Conservation (phyloP, 2,113 vertebrate species). For the Tetraodon nigroviridis region DNA sequence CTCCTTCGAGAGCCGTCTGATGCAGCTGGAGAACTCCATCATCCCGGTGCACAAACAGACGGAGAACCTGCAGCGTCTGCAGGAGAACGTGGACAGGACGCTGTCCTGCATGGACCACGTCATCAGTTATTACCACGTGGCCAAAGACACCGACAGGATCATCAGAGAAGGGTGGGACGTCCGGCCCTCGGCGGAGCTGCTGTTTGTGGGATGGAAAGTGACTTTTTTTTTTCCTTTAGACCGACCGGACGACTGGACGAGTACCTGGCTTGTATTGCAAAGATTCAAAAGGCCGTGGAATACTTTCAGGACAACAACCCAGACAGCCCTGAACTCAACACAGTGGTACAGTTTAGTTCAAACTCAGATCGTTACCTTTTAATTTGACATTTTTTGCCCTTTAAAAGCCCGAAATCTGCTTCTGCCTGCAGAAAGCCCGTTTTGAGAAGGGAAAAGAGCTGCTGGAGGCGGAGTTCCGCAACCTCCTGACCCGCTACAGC, state of each 20-base stretch:
- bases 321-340: slow-evolving; percentile 94
- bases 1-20: slow-evolving; percentile 94
- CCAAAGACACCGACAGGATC: slow-evolving; percentile 92
- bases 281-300: slow-evolving; percentile 97
- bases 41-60: slow-evolving; percentile 98
- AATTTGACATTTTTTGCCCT: neutral
- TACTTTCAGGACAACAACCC: slow-evolving; percentile 98
- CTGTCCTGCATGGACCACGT: slow-evolving; percentile 93
- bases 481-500: slow-evolving; percentile 88
- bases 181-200: accelerated
- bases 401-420: neutral
- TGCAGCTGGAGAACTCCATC: slow-evolving; percentile 98
- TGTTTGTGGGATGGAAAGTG: neutral
- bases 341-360: slow-evolving; percentile 78
- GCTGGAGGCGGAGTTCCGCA: slow-evolving; percentile 90
- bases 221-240: slow-evolving; percentile 55
- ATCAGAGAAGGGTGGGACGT: slow-evolving; percentile 88
- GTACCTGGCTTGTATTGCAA: slow-evolving; percentile 90
- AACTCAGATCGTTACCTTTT: neutral
- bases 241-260: slow-evolving; percentile 90
- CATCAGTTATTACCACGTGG: slow-evolving; percentile 97
- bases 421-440: slow-evolving; percentile 81
- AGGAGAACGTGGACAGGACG: slow-evolving; percentile 96
- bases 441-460: slow-evolving; percentile 96
- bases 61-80: slow-evolving; percentile 93